Evolutionary conservation across 2,888 invertebrate genomes (phyloP), one percentile per base, ranked within the genome.

Genomic region (Neoaliturus tenellus): DNA sequence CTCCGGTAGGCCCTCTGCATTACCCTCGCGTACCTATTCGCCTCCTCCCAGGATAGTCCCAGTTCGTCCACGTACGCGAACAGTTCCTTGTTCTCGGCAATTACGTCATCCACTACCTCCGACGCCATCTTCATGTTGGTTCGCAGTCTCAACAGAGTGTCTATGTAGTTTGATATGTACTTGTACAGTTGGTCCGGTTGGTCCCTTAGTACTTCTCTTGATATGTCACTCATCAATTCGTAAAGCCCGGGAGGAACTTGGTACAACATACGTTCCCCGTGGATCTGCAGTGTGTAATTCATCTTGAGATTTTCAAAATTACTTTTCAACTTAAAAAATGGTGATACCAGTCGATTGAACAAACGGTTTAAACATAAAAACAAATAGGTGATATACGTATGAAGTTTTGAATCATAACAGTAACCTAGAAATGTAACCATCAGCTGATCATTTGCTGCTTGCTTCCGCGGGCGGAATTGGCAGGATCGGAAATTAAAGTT

Each of bases 141-240:
- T 23, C 73, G 17, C 31, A 62, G 55, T 8, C 93, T 92, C 84
- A 95, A 89, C 87, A 96, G 89, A 0, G 93, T 93, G 85, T 94
- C 93, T 44, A 95, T 90, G 89, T 96, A 96, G 88, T 95, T 93
- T 0, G 95, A 93, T 84, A 96, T 93, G 88, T 95, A 96, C 80
- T 91, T 90, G 89, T 93, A 93, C 1, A 95, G 90, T 84, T 95
- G 91, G 44, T 90, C 88, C 0, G 96, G 96, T 88, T 95, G 94
- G 17, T 91, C 91, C 86, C 95, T 91, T n/a, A 96, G 89, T 1
- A 95, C 95, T 94, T 94, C 95, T 85, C 95, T 92, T 0, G 95
- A 93, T 86, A 96, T 95, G 89, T 96, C 96, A 69, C 92, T 91
- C 91, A 95, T 93, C 67, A 96, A 89, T 88, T 96, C 95, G 6